Percentiles rank a stretch among this genome's conserved stretches.
These are phyloP conservation scores for Montipora efflorescens DNA, from an alignment of 64 coral and sea anemone genomes.

Conservation along the genomic window DNA sequence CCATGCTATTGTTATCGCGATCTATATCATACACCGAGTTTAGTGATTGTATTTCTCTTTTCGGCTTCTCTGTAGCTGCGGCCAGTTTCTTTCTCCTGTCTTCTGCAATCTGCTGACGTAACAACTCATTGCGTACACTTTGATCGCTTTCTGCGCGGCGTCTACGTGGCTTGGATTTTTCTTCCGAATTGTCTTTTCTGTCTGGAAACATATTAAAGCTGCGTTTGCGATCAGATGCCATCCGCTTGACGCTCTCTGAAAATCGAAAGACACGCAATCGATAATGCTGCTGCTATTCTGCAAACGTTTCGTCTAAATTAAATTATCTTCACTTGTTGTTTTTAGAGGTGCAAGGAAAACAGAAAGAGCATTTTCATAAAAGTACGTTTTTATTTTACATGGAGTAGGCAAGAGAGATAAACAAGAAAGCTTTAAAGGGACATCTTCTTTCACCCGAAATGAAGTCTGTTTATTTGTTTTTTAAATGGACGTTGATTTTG, in stretches of 20 bases:
- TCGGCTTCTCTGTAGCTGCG: not conserved
- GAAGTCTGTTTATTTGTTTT: too few species aligned
- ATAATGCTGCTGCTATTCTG: not conserved
- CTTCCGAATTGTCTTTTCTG: not conserved
- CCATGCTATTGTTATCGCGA: not conserved
- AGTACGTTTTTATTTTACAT: too few species aligned
- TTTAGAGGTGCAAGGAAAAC: too few species aligned
- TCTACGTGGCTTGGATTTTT: not conserved
- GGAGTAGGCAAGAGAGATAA: too few species aligned
- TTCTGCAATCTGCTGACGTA: conserved; percentile 75
- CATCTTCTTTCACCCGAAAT: too few species aligned
- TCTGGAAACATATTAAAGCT: conserved; percentile 60
- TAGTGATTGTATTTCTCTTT: not conserved
- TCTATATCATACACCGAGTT: conserved; percentile 6
- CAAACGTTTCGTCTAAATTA: not conserved
- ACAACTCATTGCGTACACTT: conserved; percentile 68
- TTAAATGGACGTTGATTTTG: too few species aligned
- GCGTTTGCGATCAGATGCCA: conserved; percentile 2
- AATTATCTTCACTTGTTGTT: not conserved
- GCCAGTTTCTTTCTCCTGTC: conserved; percentile 63
- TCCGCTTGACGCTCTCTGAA: conserved; percentile 3
- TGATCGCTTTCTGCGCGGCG: conserved; percentile 65
- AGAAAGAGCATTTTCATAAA: too few species aligned
- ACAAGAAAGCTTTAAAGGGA: too few species aligned
- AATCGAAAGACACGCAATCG: not conserved